Evolutionary conservation across 2,113 vertebrate species (phyloP), one percentile per base, ranked within the genome.

Genomic region (Larimichthys polyactis): DNA sequence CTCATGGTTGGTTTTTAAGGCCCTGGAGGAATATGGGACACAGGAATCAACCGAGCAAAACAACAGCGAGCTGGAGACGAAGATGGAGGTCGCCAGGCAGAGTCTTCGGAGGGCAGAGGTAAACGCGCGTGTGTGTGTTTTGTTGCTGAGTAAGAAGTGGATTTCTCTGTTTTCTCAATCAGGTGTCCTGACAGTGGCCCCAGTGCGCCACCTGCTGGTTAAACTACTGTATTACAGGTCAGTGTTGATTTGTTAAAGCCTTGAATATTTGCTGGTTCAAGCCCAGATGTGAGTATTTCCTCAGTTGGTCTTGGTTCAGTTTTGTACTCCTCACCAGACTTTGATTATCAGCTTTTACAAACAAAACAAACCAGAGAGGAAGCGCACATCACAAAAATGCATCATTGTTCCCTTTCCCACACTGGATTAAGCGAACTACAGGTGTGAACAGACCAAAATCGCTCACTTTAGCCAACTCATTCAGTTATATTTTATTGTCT

Each of bases 81-180:
- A 97, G 90, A 95, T 98, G 72, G 98, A 99, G 16, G 96, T 96
- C 79, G 95, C 97, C 59, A 95, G 94, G 90, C 97, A 97, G 93
- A 97, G 91, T 78, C 97, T 99, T 9, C 96, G 97, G 73, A 96
- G 97, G 90, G 97, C 98, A 36, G 97, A 99, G 96, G 98, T 99
- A 85, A 92, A 14, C 48, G 24, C 52, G 29, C 58, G 65, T 64
- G 48, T 59, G 20, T 40, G 27, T 40, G 40, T 36, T 44, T 43
- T 63, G 32, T 63, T 7, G 49, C 65, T 11, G 40, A 67, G 52
- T 3, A 44, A 57, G 55, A 40, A 29, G 22, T 48, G 1, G 2
- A 36, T 16, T 40, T 17, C 6, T 78, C 69, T 57, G 60, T 54
- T 75, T 90, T 71, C 43, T 71, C 0, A 0, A 59, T 74, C 62